Conservation (phyloP, 1,140 invertebrate species). For the Heliconius nattereri region DNA sequence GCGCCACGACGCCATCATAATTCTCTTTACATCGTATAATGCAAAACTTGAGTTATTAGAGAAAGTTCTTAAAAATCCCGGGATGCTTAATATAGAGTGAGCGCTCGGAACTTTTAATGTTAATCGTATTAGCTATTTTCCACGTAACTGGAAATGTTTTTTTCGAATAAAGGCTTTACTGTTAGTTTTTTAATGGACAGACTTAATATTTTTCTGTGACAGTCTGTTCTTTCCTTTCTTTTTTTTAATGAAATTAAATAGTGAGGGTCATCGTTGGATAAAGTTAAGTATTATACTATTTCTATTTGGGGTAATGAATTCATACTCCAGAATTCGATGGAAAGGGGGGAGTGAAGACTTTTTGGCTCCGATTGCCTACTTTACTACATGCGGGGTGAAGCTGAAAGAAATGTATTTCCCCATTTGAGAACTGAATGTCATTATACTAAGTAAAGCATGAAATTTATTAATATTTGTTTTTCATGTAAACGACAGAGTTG, state of each 20-base stretch:
- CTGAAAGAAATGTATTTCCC: too few relatives aligned
- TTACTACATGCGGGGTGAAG: too few relatives aligned
- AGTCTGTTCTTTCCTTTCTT: neutral
- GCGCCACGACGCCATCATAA: too few relatives aligned
- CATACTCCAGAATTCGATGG: neutral
- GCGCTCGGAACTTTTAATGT: conserved; percentile 8
- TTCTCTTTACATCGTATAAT: neutral
- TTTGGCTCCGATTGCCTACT: too few relatives aligned
- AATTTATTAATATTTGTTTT: too few relatives aligned
- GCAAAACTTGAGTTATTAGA: neutral
- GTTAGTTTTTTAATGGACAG: neutral
- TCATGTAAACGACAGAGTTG: too few relatives aligned
- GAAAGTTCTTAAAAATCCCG: neutral
- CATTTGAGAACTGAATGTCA: too few relatives aligned
- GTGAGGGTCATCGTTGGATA: neutral
- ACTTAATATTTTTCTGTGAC: neutral
- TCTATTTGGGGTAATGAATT: too few relatives aligned
- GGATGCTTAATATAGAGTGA: neutral
- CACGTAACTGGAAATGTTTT: neutral
- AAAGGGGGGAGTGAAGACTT: too few relatives aligned
- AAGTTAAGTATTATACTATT: too few relatives aligned
- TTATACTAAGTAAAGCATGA: too few relatives aligned
- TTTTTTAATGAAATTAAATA: neutral
- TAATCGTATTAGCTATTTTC: conserved; percentile 2
- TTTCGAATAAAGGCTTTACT: neutral